phyloP scores from a whole-genome alignment of 2,888 invertebrate genomes.

The Julus scanicus region DNA sequence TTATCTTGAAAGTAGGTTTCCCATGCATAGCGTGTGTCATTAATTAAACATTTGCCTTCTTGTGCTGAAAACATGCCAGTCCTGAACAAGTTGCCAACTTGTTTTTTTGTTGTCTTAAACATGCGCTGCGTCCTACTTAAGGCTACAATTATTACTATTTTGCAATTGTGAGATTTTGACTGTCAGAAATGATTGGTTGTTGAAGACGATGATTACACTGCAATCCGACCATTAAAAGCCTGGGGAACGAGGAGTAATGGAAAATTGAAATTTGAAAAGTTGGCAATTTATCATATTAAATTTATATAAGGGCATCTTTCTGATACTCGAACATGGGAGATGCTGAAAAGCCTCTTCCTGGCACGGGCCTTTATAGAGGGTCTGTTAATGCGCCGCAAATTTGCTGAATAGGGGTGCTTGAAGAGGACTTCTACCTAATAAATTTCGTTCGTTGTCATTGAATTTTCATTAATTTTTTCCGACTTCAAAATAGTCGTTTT shows the following conservation, averaged over 20 bases:
- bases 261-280: conserved; percentile 41
- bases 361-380: not conserved
- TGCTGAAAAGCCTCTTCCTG: conserved; percentile 21
- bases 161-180: not conserved
- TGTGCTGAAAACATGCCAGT: not conserved
- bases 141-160: not conserved
- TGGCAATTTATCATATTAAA: conserved; percentile 39
- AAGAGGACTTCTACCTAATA: conserved; percentile 42
- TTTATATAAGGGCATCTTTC: conserved; percentile 14
- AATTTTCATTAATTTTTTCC: conserved; percentile 25
- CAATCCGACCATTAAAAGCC: not conserved
- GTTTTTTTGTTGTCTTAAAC: not conserved
- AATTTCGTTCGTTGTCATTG: conserved; percentile 29
- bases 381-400: conserved; percentile 38
- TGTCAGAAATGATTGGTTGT: not conserved
- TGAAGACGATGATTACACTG: conserved; percentile 22
- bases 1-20: not conserved
- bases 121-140: not conserved
- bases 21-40: not conserved
- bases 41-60: not conserved
- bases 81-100: not conserved
- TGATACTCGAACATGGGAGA: not conserved
- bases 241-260: not conserved
- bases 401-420: conserved; percentile 42
- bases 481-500: conserved; percentile 19